Evolutionary conservation across 2,113 vertebrate genomes (phyloP).

Genomic region (Carlito syrichta): DNA sequence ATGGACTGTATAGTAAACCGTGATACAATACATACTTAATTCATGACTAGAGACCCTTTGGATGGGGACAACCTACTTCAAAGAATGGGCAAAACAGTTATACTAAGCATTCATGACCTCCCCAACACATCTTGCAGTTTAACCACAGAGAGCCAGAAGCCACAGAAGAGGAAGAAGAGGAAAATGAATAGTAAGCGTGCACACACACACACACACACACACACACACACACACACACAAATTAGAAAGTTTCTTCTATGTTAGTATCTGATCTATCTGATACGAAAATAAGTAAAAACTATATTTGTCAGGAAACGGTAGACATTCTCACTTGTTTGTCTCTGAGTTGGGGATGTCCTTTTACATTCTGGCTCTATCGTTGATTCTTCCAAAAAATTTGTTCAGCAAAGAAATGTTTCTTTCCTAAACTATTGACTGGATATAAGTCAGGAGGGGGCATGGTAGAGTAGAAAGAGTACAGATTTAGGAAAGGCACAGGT

Average conservation of each 20-base stretch:
- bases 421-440: neutral
- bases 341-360: neutral
- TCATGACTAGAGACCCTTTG: neutral
- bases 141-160: neutral
- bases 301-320: neutral
- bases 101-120: neutral
- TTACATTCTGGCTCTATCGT: neutral
- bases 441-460: accelerated
- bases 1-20: neutral
- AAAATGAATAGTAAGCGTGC: neutral
- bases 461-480: neutral
- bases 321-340: neutral
- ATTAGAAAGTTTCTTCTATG: too few species aligned
- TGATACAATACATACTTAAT: neutral
- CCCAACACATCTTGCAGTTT: neutral
- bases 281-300: too few species aligned
- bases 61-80: neutral
- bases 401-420: neutral
- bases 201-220: too few species aligned
- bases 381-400: neutral
- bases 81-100: neutral
- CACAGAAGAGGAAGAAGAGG: neutral
- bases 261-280: too few species aligned
- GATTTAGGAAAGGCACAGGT: neutral
- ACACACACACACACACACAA: too few species aligned